Conservation (phyloP, 2,888 invertebrate species). For the Hybos culiciformis region DNA sequence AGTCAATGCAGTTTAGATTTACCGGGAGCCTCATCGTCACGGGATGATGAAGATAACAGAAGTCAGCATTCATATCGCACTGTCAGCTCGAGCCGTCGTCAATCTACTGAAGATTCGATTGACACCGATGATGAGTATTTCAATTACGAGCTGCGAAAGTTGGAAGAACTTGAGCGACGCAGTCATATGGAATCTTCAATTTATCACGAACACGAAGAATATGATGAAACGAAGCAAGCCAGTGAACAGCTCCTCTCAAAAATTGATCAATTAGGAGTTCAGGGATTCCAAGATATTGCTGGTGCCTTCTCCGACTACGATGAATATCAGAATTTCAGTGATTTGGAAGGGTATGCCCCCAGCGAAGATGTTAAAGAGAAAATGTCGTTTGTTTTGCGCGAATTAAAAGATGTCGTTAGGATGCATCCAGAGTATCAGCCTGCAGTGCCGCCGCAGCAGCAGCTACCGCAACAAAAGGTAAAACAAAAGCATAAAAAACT, state of each 20-base stretch:
- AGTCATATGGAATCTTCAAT: conserved; percentile 44
- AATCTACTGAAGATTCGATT: conserved; percentile 85
- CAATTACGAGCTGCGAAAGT: conserved; percentile 71
- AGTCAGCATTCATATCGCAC: conserved; percentile 82
- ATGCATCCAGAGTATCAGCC: conserved; percentile 25
- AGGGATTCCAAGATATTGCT: conserved; percentile 17
- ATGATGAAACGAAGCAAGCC: not conserved
- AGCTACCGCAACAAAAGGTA: conserved; percentile 16
- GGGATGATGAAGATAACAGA: conserved; percentile 70
- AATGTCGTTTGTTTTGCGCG: conserved; percentile 67
- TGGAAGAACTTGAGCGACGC: conserved; percentile 73
- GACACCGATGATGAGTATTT: conserved; percentile 92
- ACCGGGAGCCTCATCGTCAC: conserved; percentile 49
- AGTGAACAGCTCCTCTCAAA: conserved; percentile 24
- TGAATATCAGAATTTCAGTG: conserved; percentile 19
- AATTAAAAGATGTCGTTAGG: conserved; percentile 56
- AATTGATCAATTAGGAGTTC: conserved; percentile 42
- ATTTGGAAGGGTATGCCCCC: conserved; percentile 43
- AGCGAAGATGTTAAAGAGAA: conserved; percentile 59
- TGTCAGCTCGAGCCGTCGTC: conserved; percentile 73
- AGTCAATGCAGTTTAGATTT: conserved; percentile 69
- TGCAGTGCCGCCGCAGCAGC: conserved; percentile 2
- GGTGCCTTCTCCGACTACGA: not conserved
- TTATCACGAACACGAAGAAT: conserved; percentile 4
- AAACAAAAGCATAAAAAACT: conserved; percentile 11